A percentile compares a stretch with the other conserved stretches of the same genome.
phyloP scores from a whole-genome alignment of 2,113 vertebrate genomes.

The Aptenodytes forsteri region DNA sequence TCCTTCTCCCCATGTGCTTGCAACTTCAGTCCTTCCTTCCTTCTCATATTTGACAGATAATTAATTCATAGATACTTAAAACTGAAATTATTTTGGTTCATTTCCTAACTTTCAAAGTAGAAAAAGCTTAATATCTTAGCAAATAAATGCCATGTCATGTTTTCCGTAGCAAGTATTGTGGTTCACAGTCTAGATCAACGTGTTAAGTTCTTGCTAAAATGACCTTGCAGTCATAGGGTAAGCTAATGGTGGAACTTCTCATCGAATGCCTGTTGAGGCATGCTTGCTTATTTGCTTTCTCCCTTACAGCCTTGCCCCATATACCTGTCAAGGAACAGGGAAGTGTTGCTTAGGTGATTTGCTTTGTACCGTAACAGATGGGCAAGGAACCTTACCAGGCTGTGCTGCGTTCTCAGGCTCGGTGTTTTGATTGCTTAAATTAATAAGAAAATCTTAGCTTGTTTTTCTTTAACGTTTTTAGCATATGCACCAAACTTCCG shows the following conservation, averaged over 20 bases:
- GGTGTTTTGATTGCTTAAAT: background rate
- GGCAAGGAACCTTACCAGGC: background rate
- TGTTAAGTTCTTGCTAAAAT: background rate
- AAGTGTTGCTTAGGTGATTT: background rate
- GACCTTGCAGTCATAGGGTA: background rate
- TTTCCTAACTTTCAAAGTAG: background rate
- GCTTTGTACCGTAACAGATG: background rate
- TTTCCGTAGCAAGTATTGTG: background rate
- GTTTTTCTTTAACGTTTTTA: conserved; percentile 17
- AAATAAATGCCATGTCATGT: background rate
- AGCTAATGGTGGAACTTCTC: background rate
- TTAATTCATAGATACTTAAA: background rate
- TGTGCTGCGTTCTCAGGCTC: background rate
- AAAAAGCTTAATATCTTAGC: background rate
- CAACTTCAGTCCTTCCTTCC: background rate
- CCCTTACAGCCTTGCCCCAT: background rate
- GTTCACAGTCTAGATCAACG: background rate
- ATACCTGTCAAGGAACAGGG: conserved; percentile 22
- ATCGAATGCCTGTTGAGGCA: background rate
- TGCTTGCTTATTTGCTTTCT: background rate
- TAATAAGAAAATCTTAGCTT: background rate
- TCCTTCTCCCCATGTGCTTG: background rate
- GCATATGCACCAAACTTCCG: background rate
- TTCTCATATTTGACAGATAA: background rate
- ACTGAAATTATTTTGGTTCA: background rate